Evolutionary conservation across 2,113 vertebrate genomes (phyloP), one percentile per base, ranked within the genome.

Genomic region (Mesitornis unicolor): DNA sequence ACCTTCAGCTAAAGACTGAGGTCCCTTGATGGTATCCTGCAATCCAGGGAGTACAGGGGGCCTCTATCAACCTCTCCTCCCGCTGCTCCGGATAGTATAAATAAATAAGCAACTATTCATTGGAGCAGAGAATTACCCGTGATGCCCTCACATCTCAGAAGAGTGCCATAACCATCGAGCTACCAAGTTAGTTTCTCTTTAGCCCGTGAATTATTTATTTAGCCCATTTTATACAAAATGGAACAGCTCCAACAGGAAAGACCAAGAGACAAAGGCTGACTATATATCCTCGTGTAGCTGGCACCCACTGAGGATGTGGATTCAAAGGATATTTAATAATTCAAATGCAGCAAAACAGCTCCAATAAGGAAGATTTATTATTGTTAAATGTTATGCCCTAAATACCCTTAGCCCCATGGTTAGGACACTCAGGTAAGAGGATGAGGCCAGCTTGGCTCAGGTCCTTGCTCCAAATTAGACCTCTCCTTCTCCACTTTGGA

Each of bases 241-340:
- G 86, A 95, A 85, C 35, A 59, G 83, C 86, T 95, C 94, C 95
- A 95, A 68, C 76, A 92, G 91, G 76, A 63, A 67, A 47, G 54
- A 77, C 50, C 86, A 63, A 3, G 26, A 84, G 73, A 92, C 86
- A 94, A 91, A 94, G 89, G 69, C 80, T 94, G 94, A n/a, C 69
- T 95, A 63, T 88, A 33, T 48, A 80, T 76, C 75, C 90, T 61
- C 9, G 36, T 31, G 64, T 33, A 11, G 50, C 77, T 90, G 94
- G 83, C 85, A 85, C 69, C 69, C 68, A 78, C 21, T 43, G 63
- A 78, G 89, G 86, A 38, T 10, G 20, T 43, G 95, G 73, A 75
- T 64, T 84, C 86, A 51, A 83, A 78, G 42, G 35, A 31, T 71
- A 20, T 87, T 95, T 87, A 87, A 82, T 71, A 59, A 93, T n/a